Conservation (phyloP, 2,797 vertebrate species). For the Catostomus latipinnis region DNA sequence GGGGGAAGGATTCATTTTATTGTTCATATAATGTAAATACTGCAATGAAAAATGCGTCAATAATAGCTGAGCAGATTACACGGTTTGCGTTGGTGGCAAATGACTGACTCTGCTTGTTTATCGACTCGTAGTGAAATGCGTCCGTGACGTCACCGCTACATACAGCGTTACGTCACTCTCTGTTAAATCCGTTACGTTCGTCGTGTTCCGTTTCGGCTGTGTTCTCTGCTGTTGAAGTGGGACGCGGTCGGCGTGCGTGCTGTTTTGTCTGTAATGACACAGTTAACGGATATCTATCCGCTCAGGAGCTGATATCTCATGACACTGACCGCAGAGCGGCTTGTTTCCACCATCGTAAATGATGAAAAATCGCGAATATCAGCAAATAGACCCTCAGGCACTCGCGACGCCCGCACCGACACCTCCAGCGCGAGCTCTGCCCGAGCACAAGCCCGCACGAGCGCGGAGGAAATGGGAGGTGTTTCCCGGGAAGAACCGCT, state of each 20-base stretch:
- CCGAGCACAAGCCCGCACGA: constrained; percentile 58
- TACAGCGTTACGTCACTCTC: constrained; percentile 25
- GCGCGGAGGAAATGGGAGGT: constrained; percentile 87
- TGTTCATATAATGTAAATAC: neutral
- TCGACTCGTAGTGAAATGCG: neutral
- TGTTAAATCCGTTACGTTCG: constrained; percentile 25
- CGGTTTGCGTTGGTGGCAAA: neutral
- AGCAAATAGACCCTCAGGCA: constrained; percentile 85
- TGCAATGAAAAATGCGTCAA: no score
- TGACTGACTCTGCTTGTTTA: neutral
- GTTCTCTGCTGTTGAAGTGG: constrained; percentile 21
- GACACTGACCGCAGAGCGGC: neutral
- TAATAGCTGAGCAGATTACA: neutral
- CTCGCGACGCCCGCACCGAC: constrained; percentile 64
- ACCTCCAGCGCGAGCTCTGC: constrained; percentile 48
- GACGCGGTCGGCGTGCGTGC: neutral
- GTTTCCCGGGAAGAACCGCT: constrained; percentile 93
- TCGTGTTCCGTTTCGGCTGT: neutral
- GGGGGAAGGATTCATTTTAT: neutral
- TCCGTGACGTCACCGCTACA: constrained; percentile 18
- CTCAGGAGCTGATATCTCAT: constrained; percentile 32
- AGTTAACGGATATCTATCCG: neutral
- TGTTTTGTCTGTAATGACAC: constrained; percentile 2
- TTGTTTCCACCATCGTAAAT: neutral
- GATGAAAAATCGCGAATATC: constrained; percentile 91